phyloP scores from a whole-genome alignment of 2,888 invertebrate genomes.

The Drosophila anomalata region DNA sequence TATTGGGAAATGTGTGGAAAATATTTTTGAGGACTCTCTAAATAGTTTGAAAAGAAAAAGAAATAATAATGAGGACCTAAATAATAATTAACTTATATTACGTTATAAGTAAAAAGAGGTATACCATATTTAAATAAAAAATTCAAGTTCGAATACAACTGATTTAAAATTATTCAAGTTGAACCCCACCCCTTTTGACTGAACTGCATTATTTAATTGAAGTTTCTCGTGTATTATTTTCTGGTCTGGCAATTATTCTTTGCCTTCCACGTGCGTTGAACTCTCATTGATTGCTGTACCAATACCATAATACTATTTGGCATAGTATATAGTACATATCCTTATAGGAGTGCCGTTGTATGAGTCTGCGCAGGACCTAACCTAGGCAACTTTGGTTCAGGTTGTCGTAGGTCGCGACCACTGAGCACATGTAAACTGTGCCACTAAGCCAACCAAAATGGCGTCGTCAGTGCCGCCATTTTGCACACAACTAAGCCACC shows the following conservation, averaged over 20 bases:
- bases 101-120: neutral
- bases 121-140: no score
- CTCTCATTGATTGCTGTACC: conserved; percentile 62
- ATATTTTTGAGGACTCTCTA: neutral
- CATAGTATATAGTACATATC: conserved; percentile 8
- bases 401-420: conserved; percentile 70
- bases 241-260: conserved; percentile 8
- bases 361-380: conserved; percentile 74
- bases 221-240: conserved; percentile 1
- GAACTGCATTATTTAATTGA: neutral
- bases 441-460: conserved; percentile 60
- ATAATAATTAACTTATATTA: no score
- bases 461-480: conserved; percentile 54
- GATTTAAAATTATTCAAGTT: neutral
- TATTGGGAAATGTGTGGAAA: neutral
- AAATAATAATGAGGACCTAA: no score
- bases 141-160: no score
- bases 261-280: conserved; percentile 64
- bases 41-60: neutral
- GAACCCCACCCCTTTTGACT: neutral
- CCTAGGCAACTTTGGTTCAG: conserved; percentile 53
- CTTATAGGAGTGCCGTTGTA: conserved; percentile 26
- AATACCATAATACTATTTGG: conserved; percentile 24
- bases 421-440: conserved; percentile 49
- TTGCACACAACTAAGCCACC: conserved; percentile 30